Evolutionary conservation across 2,113 vertebrate genomes (phyloP), one percentile per base, ranked within the genome.

Genomic region (Gymnogyps californianus): DNA sequence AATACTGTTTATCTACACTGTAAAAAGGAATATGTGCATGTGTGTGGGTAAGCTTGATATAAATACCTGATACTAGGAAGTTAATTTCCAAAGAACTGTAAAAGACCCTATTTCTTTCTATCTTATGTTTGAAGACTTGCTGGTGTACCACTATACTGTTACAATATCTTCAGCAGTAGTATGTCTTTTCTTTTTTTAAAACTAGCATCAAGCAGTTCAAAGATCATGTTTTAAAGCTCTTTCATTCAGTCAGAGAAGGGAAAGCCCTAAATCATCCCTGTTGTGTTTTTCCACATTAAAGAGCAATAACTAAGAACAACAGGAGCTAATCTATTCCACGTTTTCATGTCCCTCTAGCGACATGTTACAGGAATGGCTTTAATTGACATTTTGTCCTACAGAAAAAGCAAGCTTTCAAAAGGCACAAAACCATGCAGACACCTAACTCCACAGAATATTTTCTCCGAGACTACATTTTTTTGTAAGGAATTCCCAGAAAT

Each of bases 271-370:
- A 79, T 83, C 66, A 93, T 32, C 16, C 36, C 54, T 83, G 26
- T 74, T 92, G 90, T 74, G 26, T 66, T 88, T 97, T 93, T 93
- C 44, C 32, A 51, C 67, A 28, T 59, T 70, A 81, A 95, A 88
- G 29, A 78, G 67, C 75, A 90, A 57, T 90, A 88, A 67, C 64
- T 94, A 90, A 94, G 58, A 91, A 69, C 77, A 96, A 96, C 87
- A 82, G 79, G 88, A 93, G 49, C 51, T 88, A 81, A 86, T 89
- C 79, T 70, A n/a, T 65, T 83, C n/a, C 38, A 71, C 4, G 24
- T 78, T 90, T 90, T 90, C 76, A 44, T 47, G 79, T 90, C 96
- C 92, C 83, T 93, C 88, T 94, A 95, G 93, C 0, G 32, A 95
- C 86, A 59, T 44, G 47, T 71, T 89, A 44, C 31, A 71, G 88